A percentile compares a stretch with the other conserved stretches of the same genome.
Evolutionary conservation across 2,888 invertebrate genomes (phyloP).

Genomic region (Anorthoa munda): DNA sequence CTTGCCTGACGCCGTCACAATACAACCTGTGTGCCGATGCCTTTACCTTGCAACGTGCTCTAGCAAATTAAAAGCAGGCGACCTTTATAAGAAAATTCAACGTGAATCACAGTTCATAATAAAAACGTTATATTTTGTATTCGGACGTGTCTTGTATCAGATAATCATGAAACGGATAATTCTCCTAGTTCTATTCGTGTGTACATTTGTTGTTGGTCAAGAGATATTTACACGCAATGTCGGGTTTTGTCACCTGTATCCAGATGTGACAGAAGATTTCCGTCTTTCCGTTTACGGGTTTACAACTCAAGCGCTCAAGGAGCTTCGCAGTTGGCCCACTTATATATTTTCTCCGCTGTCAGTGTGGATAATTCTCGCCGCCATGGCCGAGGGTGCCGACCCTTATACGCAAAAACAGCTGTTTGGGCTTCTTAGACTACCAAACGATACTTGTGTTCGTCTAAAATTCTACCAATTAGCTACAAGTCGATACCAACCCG

Average conservation of each 20-base stretch:
- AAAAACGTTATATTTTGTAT: background rate
- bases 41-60: conserved; percentile 15
- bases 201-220: conserved; percentile 19
- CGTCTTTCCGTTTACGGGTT: conserved; percentile 25
- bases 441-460: conserved; percentile 34
- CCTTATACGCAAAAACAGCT: conserved; percentile 28
- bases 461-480: conserved; percentile 41
- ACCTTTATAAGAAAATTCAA: conserved; percentile 18
- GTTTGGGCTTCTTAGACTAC: conserved; percentile 34
- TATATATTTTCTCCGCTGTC: conserved; percentile 31
- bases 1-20: conserved; percentile 24
- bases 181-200: conserved; percentile 12
- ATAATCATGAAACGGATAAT: conserved; percentile 21
- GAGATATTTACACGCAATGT: conserved; percentile 35
- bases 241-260: conserved; percentile 20
- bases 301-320: background rate
- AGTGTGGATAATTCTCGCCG: conserved; percentile 39
- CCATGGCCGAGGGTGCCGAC: conserved; percentile 30
- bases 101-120: background rate
- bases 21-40: background rate
- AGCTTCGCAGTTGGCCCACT: conserved; percentile 14
- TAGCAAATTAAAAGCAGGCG: background rate
- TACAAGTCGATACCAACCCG: conserved; percentile 21
- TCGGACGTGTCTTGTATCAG: conserved; percentile 4
- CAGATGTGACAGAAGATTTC: conserved; percentile 35